phyloP scores from a whole-genome alignment of 2,797 vertebrate species.

The Sebastes taczanowskii region DNA sequence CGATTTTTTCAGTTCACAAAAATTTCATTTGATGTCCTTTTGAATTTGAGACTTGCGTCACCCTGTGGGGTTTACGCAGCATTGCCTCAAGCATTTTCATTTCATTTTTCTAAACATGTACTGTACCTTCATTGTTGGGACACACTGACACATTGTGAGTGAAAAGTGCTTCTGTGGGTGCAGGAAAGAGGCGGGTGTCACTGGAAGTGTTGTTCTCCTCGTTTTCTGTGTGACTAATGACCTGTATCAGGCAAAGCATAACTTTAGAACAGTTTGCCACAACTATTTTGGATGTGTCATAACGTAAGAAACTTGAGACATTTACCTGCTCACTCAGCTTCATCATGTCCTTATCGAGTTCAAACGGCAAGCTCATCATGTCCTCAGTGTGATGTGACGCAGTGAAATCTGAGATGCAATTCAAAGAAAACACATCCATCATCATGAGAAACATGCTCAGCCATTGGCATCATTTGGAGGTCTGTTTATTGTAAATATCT shows the following conservation, averaged over 20 bases:
- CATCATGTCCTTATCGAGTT: slow-evolving; percentile 68
- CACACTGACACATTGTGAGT: slow-evolving; percentile 2
- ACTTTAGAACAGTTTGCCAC: neutral
- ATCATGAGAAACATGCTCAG: neutral
- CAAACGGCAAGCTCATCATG: slow-evolving; percentile 55
- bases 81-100: neutral
- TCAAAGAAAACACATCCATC: neutral
- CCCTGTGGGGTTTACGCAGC: too few relatives aligned
- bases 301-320: neutral
- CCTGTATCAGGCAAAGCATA: slow-evolving; percentile 60
- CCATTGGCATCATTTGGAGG: too few relatives aligned
- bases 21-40: neutral
- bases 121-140: slow-evolving; percentile 51
- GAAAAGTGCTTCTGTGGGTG: neutral
- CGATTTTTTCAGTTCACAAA: neutral
- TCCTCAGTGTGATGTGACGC: slow-evolving; percentile 60
- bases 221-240: slow-evolving; percentile 74
- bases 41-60: neutral
- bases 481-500: neutral
- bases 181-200: neutral
- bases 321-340: slow-evolving; percentile 79
- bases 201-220: slow-evolving; percentile 47
- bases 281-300: neutral
- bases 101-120: neutral
- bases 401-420: slow-evolving; percentile 22